Evolutionary conservation across 2,888 invertebrate species (phyloP).

Genomic region (Crocallis elinguaria): DNA sequence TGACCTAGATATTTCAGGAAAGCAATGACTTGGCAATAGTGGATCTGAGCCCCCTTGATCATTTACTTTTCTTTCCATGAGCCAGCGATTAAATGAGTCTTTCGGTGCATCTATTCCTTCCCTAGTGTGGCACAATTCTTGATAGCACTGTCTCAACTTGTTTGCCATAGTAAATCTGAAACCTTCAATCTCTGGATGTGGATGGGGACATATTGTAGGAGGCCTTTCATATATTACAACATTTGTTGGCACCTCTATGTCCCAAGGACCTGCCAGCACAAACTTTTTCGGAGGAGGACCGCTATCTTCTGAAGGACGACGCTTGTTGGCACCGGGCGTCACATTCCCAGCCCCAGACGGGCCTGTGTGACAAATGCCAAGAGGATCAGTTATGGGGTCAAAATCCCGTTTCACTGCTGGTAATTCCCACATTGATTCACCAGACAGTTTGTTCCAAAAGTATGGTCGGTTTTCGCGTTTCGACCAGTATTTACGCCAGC

Average conservation of each 20-base stretch:
- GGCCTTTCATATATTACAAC: constrained; percentile 94
- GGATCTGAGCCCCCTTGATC: constrained; percentile 95
- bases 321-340: constrained; percentile 86
- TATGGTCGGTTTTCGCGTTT: constrained; percentile 97
- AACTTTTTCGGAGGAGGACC: constrained; percentile 94
- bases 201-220: constrained; percentile 93
- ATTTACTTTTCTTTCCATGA: constrained; percentile 97
- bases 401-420: constrained; percentile 93
- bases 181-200: constrained; percentile 97
- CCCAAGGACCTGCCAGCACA: constrained; percentile 96
- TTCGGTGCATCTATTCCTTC: constrained; percentile 97
- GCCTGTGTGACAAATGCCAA: constrained; percentile 89
- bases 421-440: constrained; percentile 99
- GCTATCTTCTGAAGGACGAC: constrained; percentile 91
- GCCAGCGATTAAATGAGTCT: constrained; percentile 98
- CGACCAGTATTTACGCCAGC: constrained; percentile 99
- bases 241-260: constrained; percentile 96
- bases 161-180: constrained; percentile 91
- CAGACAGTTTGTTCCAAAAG: constrained; percentile 98
- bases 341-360: constrained; percentile 76
- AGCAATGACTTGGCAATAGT: constrained; percentile 95
- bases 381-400: constrained; percentile 96
- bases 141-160: constrained; percentile 95
- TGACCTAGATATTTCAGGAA: constrained; percentile 95
- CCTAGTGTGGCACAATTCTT: constrained; percentile 96